These are phyloP conservation scores for Coelopa frigida DNA, from an alignment of 1,140 invertebrate species.

Conservation along the genomic window DNA sequence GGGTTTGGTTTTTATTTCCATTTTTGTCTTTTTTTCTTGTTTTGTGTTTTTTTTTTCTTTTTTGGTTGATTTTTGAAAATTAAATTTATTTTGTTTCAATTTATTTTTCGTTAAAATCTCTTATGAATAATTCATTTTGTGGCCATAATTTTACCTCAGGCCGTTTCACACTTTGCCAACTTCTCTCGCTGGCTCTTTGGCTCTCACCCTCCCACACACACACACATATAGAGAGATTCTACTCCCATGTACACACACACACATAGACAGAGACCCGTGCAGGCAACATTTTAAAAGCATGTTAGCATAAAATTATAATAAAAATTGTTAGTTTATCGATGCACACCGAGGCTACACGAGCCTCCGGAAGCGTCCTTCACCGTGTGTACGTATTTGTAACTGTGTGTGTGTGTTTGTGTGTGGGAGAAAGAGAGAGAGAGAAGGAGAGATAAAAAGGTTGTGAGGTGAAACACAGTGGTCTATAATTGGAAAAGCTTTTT, in stretches of 20 bases:
- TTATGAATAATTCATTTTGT: neutral
- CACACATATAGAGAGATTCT: too few species aligned
- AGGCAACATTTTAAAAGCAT: conserved; percentile 1
- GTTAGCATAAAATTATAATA: conserved; percentile 8
- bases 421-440: too few species aligned
- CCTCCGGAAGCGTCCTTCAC: neutral
- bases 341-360: conserved; percentile 5
- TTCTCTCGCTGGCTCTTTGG: too few species aligned
- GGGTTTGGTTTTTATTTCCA: too few species aligned
- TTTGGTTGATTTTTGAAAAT: neutral
- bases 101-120: neutral
- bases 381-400: neutral
- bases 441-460: too few species aligned
- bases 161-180: neutral
- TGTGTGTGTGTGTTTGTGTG: neutral
- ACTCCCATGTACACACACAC: neutral
- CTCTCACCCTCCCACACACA: too few species aligned
- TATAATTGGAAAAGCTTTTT: too few species aligned
- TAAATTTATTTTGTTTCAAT: neutral
- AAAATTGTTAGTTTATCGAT: conserved; percentile 9
- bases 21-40: too few species aligned
- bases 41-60: too few species aligned
- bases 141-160: neutral
- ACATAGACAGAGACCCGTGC: neutral
- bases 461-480: too few species aligned